Base-by-base conservation (phyloP, 53 echinoderm and acorn worm genomes). In the Zoroaster sp. region DNA sequence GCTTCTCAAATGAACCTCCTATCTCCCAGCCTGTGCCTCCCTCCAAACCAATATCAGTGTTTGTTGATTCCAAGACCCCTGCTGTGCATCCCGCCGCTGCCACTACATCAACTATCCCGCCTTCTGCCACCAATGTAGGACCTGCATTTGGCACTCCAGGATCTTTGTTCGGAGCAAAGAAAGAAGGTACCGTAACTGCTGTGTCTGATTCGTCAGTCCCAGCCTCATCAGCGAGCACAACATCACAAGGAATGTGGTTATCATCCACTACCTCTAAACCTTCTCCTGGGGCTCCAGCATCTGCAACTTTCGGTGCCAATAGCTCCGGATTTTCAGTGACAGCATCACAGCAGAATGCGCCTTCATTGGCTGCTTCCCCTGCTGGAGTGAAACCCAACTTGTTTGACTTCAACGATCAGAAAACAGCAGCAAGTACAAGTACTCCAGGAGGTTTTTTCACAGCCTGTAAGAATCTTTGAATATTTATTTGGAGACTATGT, bases 371-470 rank as follows among this genome's bases (percentile, higher is more conserved):
- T 25, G 13, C 30, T 0, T 15, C 70, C 9, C 37, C 40, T 9
- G 42, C 94, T 4, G 94, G 91, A 43, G 93, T 90, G 20, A 93
- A 93, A 32, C 93, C 90, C 35, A 87, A 82, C 44, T 53, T 94
- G 41, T 94, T 91, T 85, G 93, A 93, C 72, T 91, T 88, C 89
- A 78, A 86, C 12, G 79, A 73, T 15, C 88, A 85, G 36, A 78
- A 78, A 36, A 54, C 89, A 23, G 73, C 30, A 17, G 90, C 82
- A 7, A 86, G 86, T 52, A 44, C 77, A 5, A 53, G 67, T 35
- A 90, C 87, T 12, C 92, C 94, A 5, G 92, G 92, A 5, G 90
- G 90, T 5, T 92, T 92, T 66, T 94, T 94, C 65, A 80, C 82
- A 35, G 83, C 75, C 36, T 71, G 94, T 94, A 69, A 55, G 88